These are phyloP conservation scores for Polydrusus pterygomalis DNA, from an alignment of 2,888 invertebrate species.

Conservation along the genomic window DNA sequence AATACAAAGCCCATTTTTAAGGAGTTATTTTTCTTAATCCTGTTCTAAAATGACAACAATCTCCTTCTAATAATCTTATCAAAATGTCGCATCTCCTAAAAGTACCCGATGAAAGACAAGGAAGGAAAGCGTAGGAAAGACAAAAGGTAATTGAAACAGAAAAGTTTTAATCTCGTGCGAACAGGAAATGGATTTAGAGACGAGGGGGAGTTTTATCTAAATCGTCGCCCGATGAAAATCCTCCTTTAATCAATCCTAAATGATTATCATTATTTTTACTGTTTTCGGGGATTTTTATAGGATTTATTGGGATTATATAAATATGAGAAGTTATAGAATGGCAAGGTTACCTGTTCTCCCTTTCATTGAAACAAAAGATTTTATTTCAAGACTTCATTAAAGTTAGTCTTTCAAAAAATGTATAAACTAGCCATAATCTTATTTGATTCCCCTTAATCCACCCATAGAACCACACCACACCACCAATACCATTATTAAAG, in stretches of 20 bases:
- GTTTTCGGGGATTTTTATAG: background rate
- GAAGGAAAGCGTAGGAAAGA: conserved; percentile 28
- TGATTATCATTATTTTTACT: conserved; percentile 29
- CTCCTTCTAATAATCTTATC: conserved; percentile 14
- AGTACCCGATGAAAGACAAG: conserved; percentile 6
- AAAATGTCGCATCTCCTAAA: conserved; percentile 21
- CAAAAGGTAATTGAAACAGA: conserved; percentile 55
- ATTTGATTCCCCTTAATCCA: too few relatives aligned
- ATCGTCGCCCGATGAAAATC: conserved; percentile 42
- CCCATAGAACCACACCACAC: too few relatives aligned
- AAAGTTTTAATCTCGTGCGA: conserved; percentile 52
- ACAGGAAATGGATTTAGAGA: conserved; percentile 50
- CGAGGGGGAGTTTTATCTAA: conserved; percentile 49
- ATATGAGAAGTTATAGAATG: too few relatives aligned
- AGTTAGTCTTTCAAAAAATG: too few relatives aligned
- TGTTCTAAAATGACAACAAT: background rate
- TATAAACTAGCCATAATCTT: too few relatives aligned
- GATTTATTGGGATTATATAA: too few relatives aligned
- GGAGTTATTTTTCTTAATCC: too few relatives aligned
- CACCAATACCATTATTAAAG: too few relatives aligned
- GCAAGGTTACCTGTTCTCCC: too few relatives aligned
- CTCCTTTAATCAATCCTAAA: conserved; percentile 47
- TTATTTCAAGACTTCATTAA: too few relatives aligned
- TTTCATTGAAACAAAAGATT: too few relatives aligned
- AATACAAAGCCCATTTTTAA: too few relatives aligned